Evolutionary conservation across 2,888 invertebrate species (phyloP).

Genomic region (Hydrotaea cyrtoneurina): DNA sequence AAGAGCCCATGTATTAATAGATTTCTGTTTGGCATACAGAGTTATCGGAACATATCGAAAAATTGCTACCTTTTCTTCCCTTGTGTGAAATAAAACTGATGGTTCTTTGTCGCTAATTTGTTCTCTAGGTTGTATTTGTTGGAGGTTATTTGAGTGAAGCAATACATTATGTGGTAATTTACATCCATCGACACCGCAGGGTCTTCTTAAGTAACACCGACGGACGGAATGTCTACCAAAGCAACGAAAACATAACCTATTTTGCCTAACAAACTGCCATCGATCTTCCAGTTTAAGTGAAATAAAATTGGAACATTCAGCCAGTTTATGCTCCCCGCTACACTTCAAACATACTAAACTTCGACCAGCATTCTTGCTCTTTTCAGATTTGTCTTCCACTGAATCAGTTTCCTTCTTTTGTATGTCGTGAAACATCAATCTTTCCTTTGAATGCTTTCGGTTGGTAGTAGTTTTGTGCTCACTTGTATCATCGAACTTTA

Average conservation of each 20-base stretch:
- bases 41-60: slow-evolving; percentile 37
- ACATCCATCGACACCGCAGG: slow-evolving; percentile 35
- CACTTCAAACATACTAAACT: not conserved
- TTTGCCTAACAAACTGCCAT: not conserved
- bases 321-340: not conserved
- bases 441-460: slow-evolving; percentile 17
- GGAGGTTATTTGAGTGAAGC: not conserved
- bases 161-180: not conserved
- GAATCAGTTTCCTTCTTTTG: not conserved
- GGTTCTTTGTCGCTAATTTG: not conserved
- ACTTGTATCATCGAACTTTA: not conserved
- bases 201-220: slow-evolving; percentile 44
- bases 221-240: slow-evolving; percentile 47
- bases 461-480: not conserved
- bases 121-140: not conserved
- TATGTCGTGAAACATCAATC: slow-evolving; percentile 27
- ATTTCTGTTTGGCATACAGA: slow-evolving; percentile 6
- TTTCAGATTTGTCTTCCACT: not conserved
- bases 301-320: not conserved
- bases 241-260: slow-evolving; percentile 32
- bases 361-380: not conserved
- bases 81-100: not conserved
- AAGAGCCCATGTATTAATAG: slow-evolving; percentile 1
- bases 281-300: not conserved
- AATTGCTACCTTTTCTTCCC: slow-evolving; percentile 1